Evolutionary conservation across 2,888 invertebrate species (phyloP), one percentile per base, ranked within the genome.

Genomic region (Nemotelus nigrinus): DNA sequence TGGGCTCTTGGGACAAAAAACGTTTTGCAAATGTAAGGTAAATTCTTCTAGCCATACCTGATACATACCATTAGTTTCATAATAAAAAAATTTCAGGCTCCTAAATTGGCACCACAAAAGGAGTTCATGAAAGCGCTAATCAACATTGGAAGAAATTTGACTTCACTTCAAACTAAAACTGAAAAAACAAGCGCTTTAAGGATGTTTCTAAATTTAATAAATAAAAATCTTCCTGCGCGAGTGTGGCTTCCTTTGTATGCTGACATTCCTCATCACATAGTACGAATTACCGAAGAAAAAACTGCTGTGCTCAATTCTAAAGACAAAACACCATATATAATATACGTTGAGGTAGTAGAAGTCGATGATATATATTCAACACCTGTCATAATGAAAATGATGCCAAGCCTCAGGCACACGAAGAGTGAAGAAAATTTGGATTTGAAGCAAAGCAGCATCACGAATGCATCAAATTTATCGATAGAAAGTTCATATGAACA

Each of bases 261-360:
- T 82, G 90, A 91, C 82, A 89, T 90, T 83, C 93, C 96, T 72
- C 99, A 99, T 89, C 94, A 97, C 85, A 94, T 99, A 83, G 94
- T 99, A 70, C 90, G 99, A 87, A 97, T 99, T 88, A 98, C 99
- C 63, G 97, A 97, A 79, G 96, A 97, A 84, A 96, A 97, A 81
- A 97, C 98, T 80, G 98, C 98, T 74, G 98, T 99, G 76, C 92
- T 99, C 81, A 99, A 99, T 88, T 98, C 98, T 82, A 99, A 99
- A 83, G 87, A 87, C 80, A 87, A 87, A 80, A 98, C 99, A 70
- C 99, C 99, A 0, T 99, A 97, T 88, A 95, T 99, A 84, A 94
- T 99, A 85, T 99, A 99, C 88, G 95, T 99, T 78, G 99, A 99
- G 89, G 97, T 98, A 5, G 89, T 97, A 63, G 97, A 97, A 88